Evolutionary conservation across 2,113 vertebrate species (phyloP), one percentile per base, ranked within the genome.

Genomic region (Triplophysa rosa): DNA sequence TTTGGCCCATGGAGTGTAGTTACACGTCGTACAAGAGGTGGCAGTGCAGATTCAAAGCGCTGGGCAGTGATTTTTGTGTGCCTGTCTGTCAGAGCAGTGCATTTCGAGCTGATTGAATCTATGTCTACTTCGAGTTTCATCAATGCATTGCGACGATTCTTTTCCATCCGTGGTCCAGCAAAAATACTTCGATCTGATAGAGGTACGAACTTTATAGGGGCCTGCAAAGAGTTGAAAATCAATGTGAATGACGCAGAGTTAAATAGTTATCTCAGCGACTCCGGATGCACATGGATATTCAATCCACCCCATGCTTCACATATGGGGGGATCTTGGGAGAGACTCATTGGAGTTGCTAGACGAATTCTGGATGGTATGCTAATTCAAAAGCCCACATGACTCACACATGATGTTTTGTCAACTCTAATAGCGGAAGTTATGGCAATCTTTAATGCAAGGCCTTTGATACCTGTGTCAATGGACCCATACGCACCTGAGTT

Each of bases 351-450:
- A n/a, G n/a, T n/a, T n/a, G n/a, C n/a, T n/a, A n/a, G n/a, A n/a
- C n/a, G n/a, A n/a, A n/a, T n/a, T 76, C 17, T 76, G 2, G 45
- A 76, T 49, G 61, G 14, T 21, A 52, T 76, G 40, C 61, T 33
- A 16, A 19, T 63, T n/a, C 63, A 65, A 29, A 42, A 52, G n/a
- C 21, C 40, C 42, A 76, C 73, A 23, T 24, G 42, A 3, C 24
- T 76, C 14, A 63, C 23, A 19, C 73, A 76, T 47, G 37, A 75
- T 11, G 16, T 75, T 17, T 14, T 76, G 24, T 1, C 4, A 4
- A 76, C 73, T n/a, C 7, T 76, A 11, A 64, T 64, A 40, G 24
- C 61, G 0, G 13, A 76, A 49, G 24, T 65, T 5, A 56, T 33
- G 24, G 24, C n/a, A n/a, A n/a, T n/a, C n/a, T n/a, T n/a, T n/a